Conservation (phyloP, 2,888 invertebrate genomes). For the Heliconius charithonia region DNA sequence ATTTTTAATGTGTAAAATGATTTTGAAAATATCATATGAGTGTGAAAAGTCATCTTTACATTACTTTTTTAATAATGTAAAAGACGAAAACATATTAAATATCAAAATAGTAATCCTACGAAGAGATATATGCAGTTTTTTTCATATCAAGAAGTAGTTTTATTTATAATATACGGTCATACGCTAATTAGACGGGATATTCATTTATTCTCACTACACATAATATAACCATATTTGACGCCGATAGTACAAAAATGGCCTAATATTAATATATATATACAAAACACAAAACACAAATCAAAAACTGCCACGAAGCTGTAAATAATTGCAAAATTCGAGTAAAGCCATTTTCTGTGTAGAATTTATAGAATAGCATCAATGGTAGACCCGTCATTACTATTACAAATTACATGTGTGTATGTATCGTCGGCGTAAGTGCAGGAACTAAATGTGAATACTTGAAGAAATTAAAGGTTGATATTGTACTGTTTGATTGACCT, state of each 20-base stretch:
- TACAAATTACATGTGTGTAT: neutral
- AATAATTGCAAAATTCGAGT: neutral
- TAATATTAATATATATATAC: neutral
- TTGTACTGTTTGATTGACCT: too few species aligned
- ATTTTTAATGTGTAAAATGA: neutral
- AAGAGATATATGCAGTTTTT: conserved; percentile 1
- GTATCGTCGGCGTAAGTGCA: neutral
- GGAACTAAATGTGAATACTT: too few species aligned
- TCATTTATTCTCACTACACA: conserved; percentile 23
- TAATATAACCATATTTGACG: conserved; percentile 1
- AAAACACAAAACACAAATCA: neutral
- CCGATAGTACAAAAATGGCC: neutral
- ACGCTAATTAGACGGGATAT: conserved; percentile 15
- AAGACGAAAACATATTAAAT: neutral
- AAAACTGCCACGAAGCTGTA: neutral
- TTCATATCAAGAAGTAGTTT: conserved; percentile 10
- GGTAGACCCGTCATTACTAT: neutral
- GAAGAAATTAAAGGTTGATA: too few species aligned
- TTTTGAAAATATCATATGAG: neutral
- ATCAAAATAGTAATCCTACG: conserved; percentile 13
- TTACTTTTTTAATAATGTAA: neutral
- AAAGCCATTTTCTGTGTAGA: neutral
- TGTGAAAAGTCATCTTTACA: neutral
- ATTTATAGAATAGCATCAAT: conserved; percentile 10
- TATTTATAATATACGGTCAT: conserved; percentile 2